Percentiles rank a stretch among this genome's conserved stretches.
phyloP scores from a whole-genome alignment of 2,888 invertebrate species.

The Aplocera efformata region DNA sequence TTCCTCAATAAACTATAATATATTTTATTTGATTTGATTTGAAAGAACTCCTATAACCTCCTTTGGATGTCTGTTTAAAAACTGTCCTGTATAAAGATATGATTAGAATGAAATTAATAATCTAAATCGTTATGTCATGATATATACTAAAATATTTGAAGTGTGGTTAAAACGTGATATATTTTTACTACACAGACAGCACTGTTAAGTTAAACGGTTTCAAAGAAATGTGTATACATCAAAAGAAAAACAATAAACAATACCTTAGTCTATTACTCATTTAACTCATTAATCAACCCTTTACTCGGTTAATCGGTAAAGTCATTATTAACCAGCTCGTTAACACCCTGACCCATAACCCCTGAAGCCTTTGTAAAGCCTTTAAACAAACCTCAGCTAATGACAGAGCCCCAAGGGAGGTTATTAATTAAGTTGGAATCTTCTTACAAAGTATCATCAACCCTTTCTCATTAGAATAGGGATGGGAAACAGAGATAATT shows the following conservation, averaged over 20 bases:
- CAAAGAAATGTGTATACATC: neutral
- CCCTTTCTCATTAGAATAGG: constrained; percentile 57
- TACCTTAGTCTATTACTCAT: constrained; percentile 14
- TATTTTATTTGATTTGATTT: too few relatives aligned
- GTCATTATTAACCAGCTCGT: constrained; percentile 37
- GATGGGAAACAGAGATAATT: constrained; percentile 17
- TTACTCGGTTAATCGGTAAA: constrained; percentile 32
- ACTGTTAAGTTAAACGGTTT: neutral
- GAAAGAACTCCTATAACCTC: too few relatives aligned
- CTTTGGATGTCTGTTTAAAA: too few relatives aligned
- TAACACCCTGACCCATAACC: constrained; percentile 53
- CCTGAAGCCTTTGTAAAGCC: constrained; percentile 46
- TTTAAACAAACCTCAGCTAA: constrained; percentile 64
- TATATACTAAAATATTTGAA: too few relatives aligned
- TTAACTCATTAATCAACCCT: constrained; percentile 27
- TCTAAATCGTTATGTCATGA: too few relatives aligned
- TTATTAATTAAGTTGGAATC: constrained; percentile 73
- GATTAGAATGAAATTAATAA: too few relatives aligned
- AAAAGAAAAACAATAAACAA: constrained; percentile 5
- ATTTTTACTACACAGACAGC: too few relatives aligned
- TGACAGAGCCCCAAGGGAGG: constrained; percentile 61
- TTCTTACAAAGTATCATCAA: constrained; percentile 75
- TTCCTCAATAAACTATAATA: too few relatives aligned
- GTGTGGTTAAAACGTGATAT: too few relatives aligned
- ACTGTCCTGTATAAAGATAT: too few relatives aligned